These are phyloP conservation scores for Tyto alba DNA, from an alignment of 2,113 vertebrate genomes.

Conservation along the genomic window DNA sequence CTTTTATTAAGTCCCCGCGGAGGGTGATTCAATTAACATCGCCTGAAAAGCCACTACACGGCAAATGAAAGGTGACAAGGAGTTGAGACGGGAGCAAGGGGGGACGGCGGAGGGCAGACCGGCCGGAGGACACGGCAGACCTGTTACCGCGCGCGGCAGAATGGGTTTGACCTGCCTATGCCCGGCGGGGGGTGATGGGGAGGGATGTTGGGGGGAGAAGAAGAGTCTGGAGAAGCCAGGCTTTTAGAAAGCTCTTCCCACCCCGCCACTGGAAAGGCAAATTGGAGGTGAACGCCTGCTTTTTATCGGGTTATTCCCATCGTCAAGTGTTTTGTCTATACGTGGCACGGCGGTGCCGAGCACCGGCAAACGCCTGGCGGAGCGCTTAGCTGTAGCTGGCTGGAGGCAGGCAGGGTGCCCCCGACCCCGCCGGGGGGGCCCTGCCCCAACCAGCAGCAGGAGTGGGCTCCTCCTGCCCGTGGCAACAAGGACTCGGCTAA, in stretches of 20 bases:
- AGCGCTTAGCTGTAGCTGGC: neutral
- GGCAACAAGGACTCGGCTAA: slow-evolving; percentile 66
- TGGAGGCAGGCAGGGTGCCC: neutral
- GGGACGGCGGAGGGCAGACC: neutral
- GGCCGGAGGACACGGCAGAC: neutral
- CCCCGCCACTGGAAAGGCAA: neutral
- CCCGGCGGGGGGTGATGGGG: accelerated
- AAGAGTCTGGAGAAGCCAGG: neutral
- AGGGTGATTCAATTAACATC: neutral
- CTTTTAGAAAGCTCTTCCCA: neutral
- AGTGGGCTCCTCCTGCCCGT: slow-evolving; percentile 57
- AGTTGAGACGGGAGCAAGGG: neutral
- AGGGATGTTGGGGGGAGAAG: neutral
- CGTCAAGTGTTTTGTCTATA: neutral
- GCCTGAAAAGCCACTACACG: neutral
- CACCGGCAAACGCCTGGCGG: neutral
- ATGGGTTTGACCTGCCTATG: neutral
- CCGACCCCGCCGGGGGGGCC: neutral
- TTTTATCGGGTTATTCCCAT: neutral
- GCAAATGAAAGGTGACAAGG: slow-evolving; percentile 18
- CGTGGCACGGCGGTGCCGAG: accelerated
- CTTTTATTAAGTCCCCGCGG: neutral
- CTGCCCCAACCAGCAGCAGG: neutral
- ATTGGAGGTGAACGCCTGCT: accelerated
- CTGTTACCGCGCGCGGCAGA: neutral